Evolutionary conservation across 2,888 invertebrate genomes (phyloP).

Genomic region (Neuroscelio doddi): DNA sequence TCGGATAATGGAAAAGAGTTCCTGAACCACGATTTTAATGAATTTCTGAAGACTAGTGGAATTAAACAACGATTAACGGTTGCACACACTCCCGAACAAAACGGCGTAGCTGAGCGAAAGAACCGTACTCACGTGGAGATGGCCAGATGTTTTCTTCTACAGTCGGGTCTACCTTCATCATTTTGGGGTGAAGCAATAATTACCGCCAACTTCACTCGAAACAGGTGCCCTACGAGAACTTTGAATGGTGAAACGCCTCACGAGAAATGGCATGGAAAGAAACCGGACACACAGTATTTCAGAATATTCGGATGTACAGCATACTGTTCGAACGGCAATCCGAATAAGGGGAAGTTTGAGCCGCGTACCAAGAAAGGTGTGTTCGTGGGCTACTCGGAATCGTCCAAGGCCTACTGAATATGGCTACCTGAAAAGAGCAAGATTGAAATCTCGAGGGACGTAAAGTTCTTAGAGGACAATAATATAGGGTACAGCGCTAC

Average conservation of each 20-base stretch:
- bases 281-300: neutral
- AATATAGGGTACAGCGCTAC: too few species aligned
- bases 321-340: neutral
- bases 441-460: constrained; percentile 15
- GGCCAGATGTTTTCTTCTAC: constrained; percentile 23
- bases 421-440: neutral
- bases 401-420: constrained; percentile 6
- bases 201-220: constrained; percentile 27
- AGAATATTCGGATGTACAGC: constrained; percentile 8
- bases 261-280: constrained; percentile 34
- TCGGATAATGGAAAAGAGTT: constrained; percentile 38
- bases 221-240: constrained; percentile 43
- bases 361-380: neutral
- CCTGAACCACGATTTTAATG: constrained; percentile 18
- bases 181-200: constrained; percentile 30
- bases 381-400: constrained; percentile 3
- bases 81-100: constrained; percentile 56
- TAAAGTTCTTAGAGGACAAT: constrained; percentile 12
- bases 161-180: constrained; percentile 17
- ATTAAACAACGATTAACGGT: constrained; percentile 37
- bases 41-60: constrained; percentile 13
- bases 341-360: neutral
- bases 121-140: constrained; percentile 42
- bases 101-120: constrained; percentile 58
- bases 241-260: constrained; percentile 39